Evolutionary conservation across 2,113 vertebrate genomes (phyloP), one percentile per base, ranked within the genome.

Genomic region (Orientallactaga bullata): DNA sequence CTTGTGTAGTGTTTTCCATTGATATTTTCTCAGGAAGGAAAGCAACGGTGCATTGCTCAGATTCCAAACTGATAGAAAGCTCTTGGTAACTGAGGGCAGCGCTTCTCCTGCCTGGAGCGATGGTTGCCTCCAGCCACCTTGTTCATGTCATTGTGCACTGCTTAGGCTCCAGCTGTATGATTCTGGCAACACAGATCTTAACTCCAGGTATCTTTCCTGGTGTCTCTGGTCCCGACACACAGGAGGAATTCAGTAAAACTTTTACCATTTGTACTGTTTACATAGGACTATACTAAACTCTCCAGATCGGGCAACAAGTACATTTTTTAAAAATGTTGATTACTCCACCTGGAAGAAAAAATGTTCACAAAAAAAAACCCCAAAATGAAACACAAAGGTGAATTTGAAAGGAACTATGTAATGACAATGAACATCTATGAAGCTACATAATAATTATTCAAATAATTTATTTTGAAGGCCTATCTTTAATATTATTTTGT

Each of bases 11-110:
- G 51, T 91, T 98, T 95, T 91, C 95, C 96, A 93, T 96, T 97
- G 88, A 93, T 95, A 95, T 94, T 96, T 88, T 97, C 95, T 96
- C 78, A 90, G 87, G 90, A 97, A 94, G 74, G 39, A 90, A 63
- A 94, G 71, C 87, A 90, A 37, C 26, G 65, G 42, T 66, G 35
- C 51, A 89, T 78, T 95, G 68, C 47, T 88, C 82, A 87, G 51
- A 95, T 97, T 95, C 94, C 93, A 97, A 94, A 95, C 94, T 84
- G 17, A 94, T 87, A 94, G 89, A 95, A 39, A 66, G 21, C 90
- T 95, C 66, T 71, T 95, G 84, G 81, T 96, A 95, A 95, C 95
- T 93, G 95, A 78, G 47, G 66, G 32, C 32, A 88, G 60, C 39
- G 58, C 73, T 90, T 93, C 71, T 78, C 96, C 97, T 95, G 35